phyloP scores from a whole-genome alignment of 2,888 invertebrate genomes.

The Hololepta plana region DNA sequence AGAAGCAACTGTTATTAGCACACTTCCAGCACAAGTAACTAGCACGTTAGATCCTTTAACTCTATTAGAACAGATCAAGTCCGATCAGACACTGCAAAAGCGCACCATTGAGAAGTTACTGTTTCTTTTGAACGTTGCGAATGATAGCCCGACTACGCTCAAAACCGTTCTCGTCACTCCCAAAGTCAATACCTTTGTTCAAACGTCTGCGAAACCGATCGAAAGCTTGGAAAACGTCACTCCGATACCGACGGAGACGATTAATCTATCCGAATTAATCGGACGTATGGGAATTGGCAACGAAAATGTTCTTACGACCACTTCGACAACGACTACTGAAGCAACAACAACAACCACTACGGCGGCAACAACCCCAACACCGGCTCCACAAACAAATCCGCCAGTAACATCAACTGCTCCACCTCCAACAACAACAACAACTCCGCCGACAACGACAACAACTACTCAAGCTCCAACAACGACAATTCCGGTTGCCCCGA shows the following conservation, averaged over 20 bases:
- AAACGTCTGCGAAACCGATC: not conserved
- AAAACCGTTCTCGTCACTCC: conserved; percentile 21
- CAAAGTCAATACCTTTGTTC: conserved; percentile 13
- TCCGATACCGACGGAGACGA: not conserved
- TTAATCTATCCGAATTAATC: too few species aligned
- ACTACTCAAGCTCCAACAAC: conserved; percentile 4
- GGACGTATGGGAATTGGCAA: too few species aligned
- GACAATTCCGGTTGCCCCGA: too few species aligned
- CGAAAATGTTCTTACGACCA: too few species aligned
- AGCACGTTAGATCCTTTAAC: conserved; percentile 16
- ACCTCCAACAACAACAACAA: conserved; percentile 7
- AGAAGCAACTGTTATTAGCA: conserved; percentile 8
- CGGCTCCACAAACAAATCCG: conserved; percentile 19
- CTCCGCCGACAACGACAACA: conserved; percentile 8
- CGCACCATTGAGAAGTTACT: conserved; percentile 22
- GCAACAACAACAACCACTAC: conserved; percentile 14
- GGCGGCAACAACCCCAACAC: conserved; percentile 22
- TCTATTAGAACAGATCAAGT: conserved; percentile 20
- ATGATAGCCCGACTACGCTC: conserved; percentile 10
- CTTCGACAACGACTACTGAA: not conserved
- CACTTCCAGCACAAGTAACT: conserved; percentile 9
- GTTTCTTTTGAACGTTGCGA: conserved; percentile 24
- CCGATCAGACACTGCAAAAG: conserved; percentile 21
- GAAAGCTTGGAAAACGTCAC: not conserved
- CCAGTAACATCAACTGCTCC: conserved; percentile 18